These are phyloP conservation scores for Melanophora roralis DNA, from an alignment of 2,888 invertebrate genomes.

Conservation along the genomic window DNA sequence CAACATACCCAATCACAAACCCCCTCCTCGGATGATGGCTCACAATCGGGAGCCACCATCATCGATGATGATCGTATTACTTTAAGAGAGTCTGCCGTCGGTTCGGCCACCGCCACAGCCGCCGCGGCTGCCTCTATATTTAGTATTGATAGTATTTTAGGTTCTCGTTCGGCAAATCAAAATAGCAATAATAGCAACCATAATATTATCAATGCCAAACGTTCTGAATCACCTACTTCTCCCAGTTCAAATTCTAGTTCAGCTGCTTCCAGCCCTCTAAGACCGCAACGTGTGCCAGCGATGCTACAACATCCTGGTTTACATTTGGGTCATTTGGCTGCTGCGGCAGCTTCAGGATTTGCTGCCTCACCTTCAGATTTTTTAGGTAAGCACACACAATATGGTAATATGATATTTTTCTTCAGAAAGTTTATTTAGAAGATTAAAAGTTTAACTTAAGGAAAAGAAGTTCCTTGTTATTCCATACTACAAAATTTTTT, in stretches of 20 bases:
- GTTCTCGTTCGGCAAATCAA: conserved; percentile 77
- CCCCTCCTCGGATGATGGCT: conserved; percentile 73
- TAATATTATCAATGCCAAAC: conserved; percentile 65
- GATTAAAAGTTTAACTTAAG: background rate
- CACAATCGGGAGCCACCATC: conserved; percentile 72
- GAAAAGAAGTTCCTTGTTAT: conserved; percentile 22
- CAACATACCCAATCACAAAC: conserved; percentile 71
- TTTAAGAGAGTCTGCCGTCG: conserved; percentile 39
- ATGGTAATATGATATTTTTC: conserved; percentile 59
- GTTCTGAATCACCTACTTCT: conserved; percentile 75
- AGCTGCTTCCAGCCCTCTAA: conserved; percentile 78
- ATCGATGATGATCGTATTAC: conserved; percentile 71
- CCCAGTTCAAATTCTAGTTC: conserved; percentile 79
- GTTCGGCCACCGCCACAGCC: conserved; percentile 72
- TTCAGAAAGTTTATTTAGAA: background rate
- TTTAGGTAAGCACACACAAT: conserved; percentile 83
- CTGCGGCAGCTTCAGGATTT: conserved; percentile 81
- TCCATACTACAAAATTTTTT: too few species aligned
- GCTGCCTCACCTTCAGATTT: conserved; percentile 87
- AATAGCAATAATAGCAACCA: conserved; percentile 56
- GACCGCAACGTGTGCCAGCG: conserved; percentile 76
- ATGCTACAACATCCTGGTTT: conserved; percentile 79
- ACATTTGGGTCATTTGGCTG: conserved; percentile 82
- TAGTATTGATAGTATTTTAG: conserved; percentile 90
- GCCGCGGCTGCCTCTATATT: conserved; percentile 82